Evolutionary conservation across 2,113 vertebrate genomes (phyloP).

Genomic region (Nibea coibor): DNA sequence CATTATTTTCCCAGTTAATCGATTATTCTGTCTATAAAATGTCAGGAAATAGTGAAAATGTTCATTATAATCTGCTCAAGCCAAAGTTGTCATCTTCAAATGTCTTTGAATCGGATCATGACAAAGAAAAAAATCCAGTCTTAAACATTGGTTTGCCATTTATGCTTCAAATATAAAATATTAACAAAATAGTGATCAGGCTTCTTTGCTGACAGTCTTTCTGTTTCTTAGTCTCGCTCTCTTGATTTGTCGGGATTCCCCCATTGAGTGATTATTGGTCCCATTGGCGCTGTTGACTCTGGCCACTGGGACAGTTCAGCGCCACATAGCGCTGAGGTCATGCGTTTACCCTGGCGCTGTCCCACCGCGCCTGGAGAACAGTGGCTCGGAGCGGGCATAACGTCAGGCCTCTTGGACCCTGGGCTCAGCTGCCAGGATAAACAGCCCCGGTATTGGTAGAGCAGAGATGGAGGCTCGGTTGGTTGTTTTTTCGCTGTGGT

Average conservation of each 20-base stretch:
- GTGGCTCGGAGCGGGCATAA: constrained; percentile 74
- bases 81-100: too few relatives aligned
- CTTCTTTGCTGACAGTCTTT: constrained; percentile 1
- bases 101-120: background rate
- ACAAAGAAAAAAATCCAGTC: background rate
- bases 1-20: background rate
- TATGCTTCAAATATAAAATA: background rate
- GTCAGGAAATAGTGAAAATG: background rate
- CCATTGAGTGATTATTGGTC: constrained; percentile 48
- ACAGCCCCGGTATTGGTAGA: constrained; percentile 69
- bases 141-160: background rate
- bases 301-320: constrained; percentile 43
- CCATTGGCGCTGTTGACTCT: constrained; percentile 52
- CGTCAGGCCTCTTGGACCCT: constrained; percentile 70
- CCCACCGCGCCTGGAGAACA: constrained; percentile 63
- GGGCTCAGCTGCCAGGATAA: constrained; percentile 79
- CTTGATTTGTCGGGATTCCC: constrained; percentile 46
- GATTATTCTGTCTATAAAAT: background rate
- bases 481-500: constrained; percentile 60
- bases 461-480: constrained; percentile 51
- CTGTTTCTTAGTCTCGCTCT: background rate
- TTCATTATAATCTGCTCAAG: background rate
- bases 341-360: constrained; percentile 82
- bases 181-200: background rate
- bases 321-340: constrained; percentile 78